phyloP scores from a whole-genome alignment of 2,113 vertebrate genomes.

The Thamnophis sirtalis region DNA sequence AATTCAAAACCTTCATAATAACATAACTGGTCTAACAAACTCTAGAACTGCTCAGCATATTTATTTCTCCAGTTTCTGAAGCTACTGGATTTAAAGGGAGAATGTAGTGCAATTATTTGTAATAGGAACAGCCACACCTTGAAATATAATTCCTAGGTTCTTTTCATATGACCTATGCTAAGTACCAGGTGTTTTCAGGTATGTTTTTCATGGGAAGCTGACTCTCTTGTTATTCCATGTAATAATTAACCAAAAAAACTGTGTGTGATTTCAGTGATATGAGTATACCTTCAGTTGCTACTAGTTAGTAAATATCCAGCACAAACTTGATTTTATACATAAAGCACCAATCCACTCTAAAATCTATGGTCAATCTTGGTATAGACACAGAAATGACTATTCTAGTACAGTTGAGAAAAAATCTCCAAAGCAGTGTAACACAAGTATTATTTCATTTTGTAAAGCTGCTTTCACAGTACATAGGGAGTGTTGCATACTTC shows the following conservation, averaged over 20 bases:
- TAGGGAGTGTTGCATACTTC: not conserved
- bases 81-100: not conserved
- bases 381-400: not conserved
- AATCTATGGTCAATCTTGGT: not conserved
- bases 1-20: not conserved
- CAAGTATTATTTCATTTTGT: not conserved
- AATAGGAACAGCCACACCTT: not conserved
- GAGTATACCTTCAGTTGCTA: not conserved
- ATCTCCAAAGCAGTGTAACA: not conserved
- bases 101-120: not conserved
- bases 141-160: not conserved
- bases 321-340: not conserved
- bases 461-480: not conserved
- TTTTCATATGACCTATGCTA: not conserved
- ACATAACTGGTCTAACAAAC: not conserved
- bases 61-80: not conserved
- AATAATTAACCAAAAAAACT: not conserved
- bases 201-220: not conserved
- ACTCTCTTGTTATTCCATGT: not conserved
- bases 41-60: not conserved
- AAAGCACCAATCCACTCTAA: not conserved
- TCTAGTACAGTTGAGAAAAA: not conserved
- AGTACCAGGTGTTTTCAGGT: not conserved
- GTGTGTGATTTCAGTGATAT: not conserved
- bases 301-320: not conserved